Evolutionary conservation across 64 coral and sea anemone genomes (phyloP), one percentile per base, ranked within the genome.

Genomic region (Stichodactyla mertensii): DNA sequence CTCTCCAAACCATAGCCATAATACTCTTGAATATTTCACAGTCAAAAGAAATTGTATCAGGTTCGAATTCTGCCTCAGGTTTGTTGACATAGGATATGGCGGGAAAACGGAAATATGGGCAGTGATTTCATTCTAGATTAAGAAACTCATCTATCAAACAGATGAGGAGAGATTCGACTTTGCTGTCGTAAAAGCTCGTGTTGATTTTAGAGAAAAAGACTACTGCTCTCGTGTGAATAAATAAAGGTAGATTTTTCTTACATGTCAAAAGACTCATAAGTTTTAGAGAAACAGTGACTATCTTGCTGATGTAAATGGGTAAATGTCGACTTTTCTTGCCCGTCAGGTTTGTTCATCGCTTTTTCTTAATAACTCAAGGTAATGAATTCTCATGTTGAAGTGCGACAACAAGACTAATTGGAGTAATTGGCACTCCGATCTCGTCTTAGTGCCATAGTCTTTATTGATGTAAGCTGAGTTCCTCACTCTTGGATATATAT

Each of bases 1-100:
- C 69, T 11, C 69, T 74, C 27, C 69, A 74, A 74, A 10, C 10
- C 7, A 74, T 8, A 74, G 69, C 69, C 69, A 74, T 26, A 74
- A 74, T 74, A 74, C 69, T 31, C 69, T 74, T 31, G 10, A 74
- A 74, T 69, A 69, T 31, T 74, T 74, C 26, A 74, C 7, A 74
- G 24, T 74, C 69, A 74, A 74, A 74, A 74, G 24, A 10, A 10
- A 74, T 23, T 74, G 69, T 74, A 74, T 74, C 69, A 10, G n/a
- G 10, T 31, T 8, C n/a, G 27, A 4, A 31, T 31, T 74, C 8
- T 10, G 69, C 69, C 69, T 74, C 10, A 74, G 69, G 69, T 7
- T 27, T 74, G 26, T 74, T 74, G 69, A 74, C 69, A 74, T 74
- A 74, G 69, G 69, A 28, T 36, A 74, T 74, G 69, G 69, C 69